phyloP scores from a whole-genome alignment of 2,113 vertebrate genomes.

The Osmerus eperlanus region DNA sequence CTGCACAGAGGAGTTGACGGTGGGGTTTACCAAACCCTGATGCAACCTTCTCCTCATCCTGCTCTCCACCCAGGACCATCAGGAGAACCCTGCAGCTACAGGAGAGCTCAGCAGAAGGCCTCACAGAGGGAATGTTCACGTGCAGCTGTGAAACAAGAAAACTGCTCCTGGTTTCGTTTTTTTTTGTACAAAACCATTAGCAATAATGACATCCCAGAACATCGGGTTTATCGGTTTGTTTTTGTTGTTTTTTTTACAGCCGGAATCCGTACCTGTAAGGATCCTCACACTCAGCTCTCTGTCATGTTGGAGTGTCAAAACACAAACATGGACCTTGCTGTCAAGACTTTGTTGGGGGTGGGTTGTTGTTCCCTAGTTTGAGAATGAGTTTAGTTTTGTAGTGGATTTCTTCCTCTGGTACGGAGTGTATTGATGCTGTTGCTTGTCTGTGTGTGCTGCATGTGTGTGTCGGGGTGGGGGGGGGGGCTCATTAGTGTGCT shows the following conservation, averaged over 20 bases:
- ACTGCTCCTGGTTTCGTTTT: neutral
- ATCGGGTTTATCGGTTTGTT: neutral
- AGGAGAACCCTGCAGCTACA: neutral
- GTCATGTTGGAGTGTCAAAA: neutral
- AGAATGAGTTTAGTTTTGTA: constrained; percentile 52
- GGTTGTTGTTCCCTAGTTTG: neutral
- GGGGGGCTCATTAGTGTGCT: constrained; percentile 38
- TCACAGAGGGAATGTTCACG: neutral
- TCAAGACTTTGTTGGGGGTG: neutral
- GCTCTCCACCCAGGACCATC: constrained; percentile 21
- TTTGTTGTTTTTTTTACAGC: neutral
- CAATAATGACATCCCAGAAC: neutral
- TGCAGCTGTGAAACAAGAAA: neutral
- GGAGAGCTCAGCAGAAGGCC: neutral
- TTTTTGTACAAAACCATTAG: neutral
- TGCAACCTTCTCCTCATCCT: constrained; percentile 16
- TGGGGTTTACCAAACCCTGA: constrained; percentile 41
- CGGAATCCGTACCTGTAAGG: neutral
- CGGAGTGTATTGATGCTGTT: constrained; percentile 54
- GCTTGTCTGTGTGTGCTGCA: constrained; percentile 66
- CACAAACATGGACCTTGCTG: neutral
- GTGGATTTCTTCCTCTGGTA: constrained; percentile 40
- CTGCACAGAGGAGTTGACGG: constrained; percentile 41
- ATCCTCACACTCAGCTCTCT: too few species aligned
- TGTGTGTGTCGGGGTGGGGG: constrained; percentile 51